Evolutionary conservation across 2,113 vertebrate genomes (phyloP).

Genomic region (Agelaius tricolor): DNA sequence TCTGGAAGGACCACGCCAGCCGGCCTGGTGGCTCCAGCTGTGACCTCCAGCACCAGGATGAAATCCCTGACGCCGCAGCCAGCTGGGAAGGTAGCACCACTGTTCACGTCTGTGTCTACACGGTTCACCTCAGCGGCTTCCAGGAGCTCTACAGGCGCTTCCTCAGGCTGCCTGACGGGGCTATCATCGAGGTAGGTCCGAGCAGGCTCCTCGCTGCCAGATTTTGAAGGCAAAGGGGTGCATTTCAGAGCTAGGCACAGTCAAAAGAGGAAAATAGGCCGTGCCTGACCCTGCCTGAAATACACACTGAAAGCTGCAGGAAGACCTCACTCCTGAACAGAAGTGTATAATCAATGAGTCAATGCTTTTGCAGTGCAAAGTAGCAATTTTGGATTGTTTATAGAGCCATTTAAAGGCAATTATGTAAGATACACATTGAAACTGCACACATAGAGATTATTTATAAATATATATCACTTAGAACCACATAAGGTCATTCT

Average conservation of each 20-base stretch:
- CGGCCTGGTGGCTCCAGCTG: slow-evolving; percentile 51
- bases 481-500: neutral
- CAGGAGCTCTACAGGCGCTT: slow-evolving; percentile 86
- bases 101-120: slow-evolving; percentile 81
- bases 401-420: slow-evolving; percentile 22
- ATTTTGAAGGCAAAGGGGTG: neutral
- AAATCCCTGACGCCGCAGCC: neutral
- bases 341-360: neutral
- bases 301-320: neutral
- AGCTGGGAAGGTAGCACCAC: slow-evolving; percentile 61
- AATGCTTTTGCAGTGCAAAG: neutral
- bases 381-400: neutral
- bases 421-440: neutral
- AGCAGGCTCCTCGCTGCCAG: neutral
- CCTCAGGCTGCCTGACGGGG: slow-evolving; percentile 84
- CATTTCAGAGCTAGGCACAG: neutral
- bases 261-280: neutral
- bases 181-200: slow-evolving; percentile 86
- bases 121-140: slow-evolving; percentile 81
- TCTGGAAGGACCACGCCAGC: slow-evolving; percentile 78
- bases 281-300: neutral
- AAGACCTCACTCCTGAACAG: neutral
- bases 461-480: neutral
- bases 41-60: slow-evolving; percentile 49
- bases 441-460: neutral